A percentile compares a stretch with the other conserved stretches of the same genome.
Conservation (phyloP, 2,113 vertebrate genomes). For the Tonatia bakeri region DNA sequence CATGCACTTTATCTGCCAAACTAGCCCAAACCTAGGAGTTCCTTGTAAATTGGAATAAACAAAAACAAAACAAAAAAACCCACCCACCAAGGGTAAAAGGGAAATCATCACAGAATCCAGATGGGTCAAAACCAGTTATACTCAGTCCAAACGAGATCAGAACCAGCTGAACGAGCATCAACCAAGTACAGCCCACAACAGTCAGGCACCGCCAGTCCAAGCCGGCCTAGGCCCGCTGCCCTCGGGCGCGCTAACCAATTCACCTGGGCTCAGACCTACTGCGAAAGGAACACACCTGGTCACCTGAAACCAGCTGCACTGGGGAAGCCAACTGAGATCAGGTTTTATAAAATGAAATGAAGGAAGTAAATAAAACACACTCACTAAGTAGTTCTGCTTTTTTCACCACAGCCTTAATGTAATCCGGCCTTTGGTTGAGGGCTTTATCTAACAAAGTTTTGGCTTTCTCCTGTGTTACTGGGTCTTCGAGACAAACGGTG, state of each 20-base stretch:
- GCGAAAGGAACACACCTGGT: not conserved
- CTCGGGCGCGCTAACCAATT: not conserved
- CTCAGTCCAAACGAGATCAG: not conserved
- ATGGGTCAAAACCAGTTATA: not conserved
- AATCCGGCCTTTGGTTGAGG: conserved; percentile 93
- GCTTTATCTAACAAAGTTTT: conserved; percentile 96
- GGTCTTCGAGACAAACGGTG: conserved; percentile 96
- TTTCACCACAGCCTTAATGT: conserved; percentile 98
- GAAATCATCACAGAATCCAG: not conserved
- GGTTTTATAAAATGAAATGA: not conserved
- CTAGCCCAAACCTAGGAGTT: not conserved
- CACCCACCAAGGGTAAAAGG: not conserved
- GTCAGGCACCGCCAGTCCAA: not conserved
- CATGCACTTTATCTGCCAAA: conserved; percentile 8
- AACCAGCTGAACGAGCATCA: not conserved
- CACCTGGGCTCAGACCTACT: not conserved
- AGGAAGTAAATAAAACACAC: conserved; percentile 44
- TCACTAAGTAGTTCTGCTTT: conserved; percentile 98
- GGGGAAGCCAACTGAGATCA: not conserved
- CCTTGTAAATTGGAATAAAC: not conserved
- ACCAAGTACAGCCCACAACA: not conserved
- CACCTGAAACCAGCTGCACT: not conserved
- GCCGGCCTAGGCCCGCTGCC: not conserved
- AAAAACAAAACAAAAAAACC: not conserved
- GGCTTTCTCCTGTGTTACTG: conserved; percentile 96